Conservation (phyloP, 1,140 invertebrate species). For the Nebria ingens region DNA sequence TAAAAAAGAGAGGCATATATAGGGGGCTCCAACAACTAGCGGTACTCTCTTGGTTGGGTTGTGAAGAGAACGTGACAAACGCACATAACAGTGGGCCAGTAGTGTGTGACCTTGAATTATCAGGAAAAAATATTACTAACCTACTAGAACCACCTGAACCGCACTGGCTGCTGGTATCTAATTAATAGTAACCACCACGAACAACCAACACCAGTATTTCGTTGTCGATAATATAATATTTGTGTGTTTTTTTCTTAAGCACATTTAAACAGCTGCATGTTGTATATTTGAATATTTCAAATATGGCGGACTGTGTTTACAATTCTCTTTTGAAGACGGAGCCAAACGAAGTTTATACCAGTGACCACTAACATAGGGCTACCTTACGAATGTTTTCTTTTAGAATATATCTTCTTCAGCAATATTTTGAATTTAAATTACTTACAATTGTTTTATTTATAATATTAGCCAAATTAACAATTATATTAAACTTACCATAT, state of each 20-base stretch:
- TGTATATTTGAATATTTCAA: background rate
- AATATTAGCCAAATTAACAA: too few species aligned
- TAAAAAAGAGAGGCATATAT: background rate
- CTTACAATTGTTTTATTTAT: too few species aligned
- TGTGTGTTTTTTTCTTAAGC: too few species aligned
- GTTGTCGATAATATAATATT: too few species aligned
- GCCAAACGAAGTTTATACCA: background rate
- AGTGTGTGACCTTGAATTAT: slow-evolving; percentile 3
- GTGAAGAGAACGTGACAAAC: background rate
- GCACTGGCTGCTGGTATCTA: too few species aligned
- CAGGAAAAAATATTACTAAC: too few species aligned
- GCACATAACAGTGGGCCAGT: slow-evolving; percentile 4
- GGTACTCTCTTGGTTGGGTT: background rate
- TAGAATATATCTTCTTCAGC: too few species aligned
- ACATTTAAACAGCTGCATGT: background rate
- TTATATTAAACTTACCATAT: too few species aligned
- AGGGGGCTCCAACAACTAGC: background rate
- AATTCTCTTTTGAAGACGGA: background rate
- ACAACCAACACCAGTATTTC: background rate
- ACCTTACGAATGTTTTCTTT: background rate
- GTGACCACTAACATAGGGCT: background rate
- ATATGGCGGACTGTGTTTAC: background rate
- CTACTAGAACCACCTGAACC: background rate
- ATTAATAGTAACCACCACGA: too few species aligned
- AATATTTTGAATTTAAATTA: too few species aligned